Evolutionary conservation across 2,797 vertebrate genomes (phyloP), one percentile per base, ranked within the genome.

Genomic region (Liasis olivaceus): DNA sequence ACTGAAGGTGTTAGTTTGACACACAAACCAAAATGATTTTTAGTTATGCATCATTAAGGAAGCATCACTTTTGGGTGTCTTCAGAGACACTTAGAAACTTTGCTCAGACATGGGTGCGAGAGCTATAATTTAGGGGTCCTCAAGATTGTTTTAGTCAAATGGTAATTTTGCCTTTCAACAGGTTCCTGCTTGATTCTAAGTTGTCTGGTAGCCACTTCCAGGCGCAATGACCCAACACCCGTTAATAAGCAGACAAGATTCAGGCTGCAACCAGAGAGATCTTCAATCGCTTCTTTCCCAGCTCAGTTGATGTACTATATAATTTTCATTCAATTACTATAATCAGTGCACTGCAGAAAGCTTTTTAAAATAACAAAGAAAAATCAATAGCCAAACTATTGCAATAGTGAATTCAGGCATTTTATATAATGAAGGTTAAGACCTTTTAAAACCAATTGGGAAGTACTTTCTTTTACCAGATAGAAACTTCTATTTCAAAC

Each of bases 331-430:
- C 90, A 22, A 59, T 92, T 77, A 13, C 81, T 93, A 59, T 42
- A 58, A 87, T 42, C 90, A 93, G 88, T 90, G 42, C 15, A 69
- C 14, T 95, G n/a, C 64, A 93, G 88, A 87, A 93, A 69, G 85
- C 2, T 85, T 92, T 93, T 77, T 92, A 94, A 92, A 91, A 15
- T 47, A 42, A 86, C 36, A 24, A 22, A n/a, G 14, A 66, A 60
- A 91, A 26, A 58, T 93, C 51, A 94, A 47, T 91, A 93, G 54
- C 1, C 93, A 69, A 92, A 95, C 56, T 90, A 92, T 88, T 95
- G 94, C 85, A 56, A 2, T 54, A 84, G 64, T 89, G 64, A 88
- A 92, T 56, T 63, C 72, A 91, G 42, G 22, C 51, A 92, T 93
- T 95, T 95, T 86, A 88, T 42, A 77, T 2, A 22, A 60, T 26